These are phyloP conservation scores for Orientallactaga sibirica DNA, from an alignment of 2,797 vertebrate species.

Conservation along the genomic window DNA sequence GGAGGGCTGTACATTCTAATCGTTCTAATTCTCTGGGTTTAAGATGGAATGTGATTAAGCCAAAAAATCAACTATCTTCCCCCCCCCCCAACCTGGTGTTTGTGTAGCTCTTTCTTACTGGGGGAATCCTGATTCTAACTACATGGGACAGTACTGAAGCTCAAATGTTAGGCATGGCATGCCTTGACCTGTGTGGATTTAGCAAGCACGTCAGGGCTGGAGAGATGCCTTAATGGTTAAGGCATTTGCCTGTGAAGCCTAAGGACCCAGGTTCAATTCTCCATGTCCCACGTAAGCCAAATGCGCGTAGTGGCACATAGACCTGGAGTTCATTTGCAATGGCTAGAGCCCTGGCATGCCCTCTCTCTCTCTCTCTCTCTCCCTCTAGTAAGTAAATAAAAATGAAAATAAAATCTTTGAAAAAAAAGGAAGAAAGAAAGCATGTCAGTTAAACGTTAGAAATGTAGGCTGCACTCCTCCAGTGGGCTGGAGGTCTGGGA, in stretches of 20 bases:
- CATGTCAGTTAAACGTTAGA: neutral
- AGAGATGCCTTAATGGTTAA: no score
- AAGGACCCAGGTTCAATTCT: no score
- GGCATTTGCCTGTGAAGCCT: no score
- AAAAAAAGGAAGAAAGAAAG: neutral
- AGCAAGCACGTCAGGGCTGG: neutral
- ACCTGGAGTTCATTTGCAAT: no score
- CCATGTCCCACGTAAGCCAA: no score
- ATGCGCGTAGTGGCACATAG: no score
- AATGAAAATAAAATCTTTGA: no score
- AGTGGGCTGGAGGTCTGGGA: neutral
- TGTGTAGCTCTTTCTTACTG: neutral
- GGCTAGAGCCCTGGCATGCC: no score
- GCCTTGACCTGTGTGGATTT: neutral
- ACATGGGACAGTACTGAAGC: neutral
- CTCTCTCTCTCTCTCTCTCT: no score
- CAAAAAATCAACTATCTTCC: neutral
- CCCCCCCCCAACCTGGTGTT: conserved; percentile 19
- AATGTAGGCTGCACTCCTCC: neutral
- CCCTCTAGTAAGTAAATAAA: no score
- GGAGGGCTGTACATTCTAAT: neutral
- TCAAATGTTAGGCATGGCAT: neutral
- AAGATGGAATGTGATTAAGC: conserved; percentile 19
- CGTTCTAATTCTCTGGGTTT: conserved; percentile 19
- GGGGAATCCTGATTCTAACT: neutral